A percentile compares a stretch with the other conserved stretches of the same genome.
These are phyloP conservation scores for Scrobipalpa atriplicella DNA, from an alignment of 2,888 invertebrate species.

Conservation along the genomic window DNA sequence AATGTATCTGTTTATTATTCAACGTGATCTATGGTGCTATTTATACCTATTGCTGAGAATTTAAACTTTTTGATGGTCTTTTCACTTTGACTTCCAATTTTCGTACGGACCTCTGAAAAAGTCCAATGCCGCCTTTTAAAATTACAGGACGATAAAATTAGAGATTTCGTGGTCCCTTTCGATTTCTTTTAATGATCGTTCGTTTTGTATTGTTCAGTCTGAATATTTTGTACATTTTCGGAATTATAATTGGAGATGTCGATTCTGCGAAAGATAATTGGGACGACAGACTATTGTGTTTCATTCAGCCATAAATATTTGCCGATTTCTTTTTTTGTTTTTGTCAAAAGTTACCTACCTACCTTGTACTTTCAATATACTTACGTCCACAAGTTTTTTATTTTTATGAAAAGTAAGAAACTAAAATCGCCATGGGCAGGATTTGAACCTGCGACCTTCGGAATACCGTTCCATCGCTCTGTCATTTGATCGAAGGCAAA, in stretches of 20 bases:
- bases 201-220: slow-evolving; percentile 14
- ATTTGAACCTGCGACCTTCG: too few relatives aligned
- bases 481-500: too few relatives aligned
- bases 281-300: neutral
- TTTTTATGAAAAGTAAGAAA: neutral
- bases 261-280: neutral
- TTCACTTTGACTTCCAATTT: neutral
- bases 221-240: slow-evolving; percentile 13
- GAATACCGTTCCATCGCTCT: too few relatives aligned
- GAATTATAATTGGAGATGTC: slow-evolving; percentile 8
- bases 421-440: too few relatives aligned
- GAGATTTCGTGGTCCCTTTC: slow-evolving; percentile 1
- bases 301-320: neutral
- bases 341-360: neutral
- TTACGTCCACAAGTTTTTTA: neutral
- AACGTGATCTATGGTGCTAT: too few relatives aligned
- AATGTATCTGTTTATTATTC: too few relatives aligned
- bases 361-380: neutral
- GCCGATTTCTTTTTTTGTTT: neutral
- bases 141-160: neutral
- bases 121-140: neutral
- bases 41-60: too few relatives aligned
- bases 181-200: slow-evolving; percentile 2
- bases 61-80: too few relatives aligned
- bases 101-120: neutral